A percentile compares a stretch with the other conserved stretches of the same genome.
These are phyloP conservation scores for Onychostruthus taczanowskii DNA, from an alignment of 2,113 vertebrate species.

Conservation along the genomic window DNA sequence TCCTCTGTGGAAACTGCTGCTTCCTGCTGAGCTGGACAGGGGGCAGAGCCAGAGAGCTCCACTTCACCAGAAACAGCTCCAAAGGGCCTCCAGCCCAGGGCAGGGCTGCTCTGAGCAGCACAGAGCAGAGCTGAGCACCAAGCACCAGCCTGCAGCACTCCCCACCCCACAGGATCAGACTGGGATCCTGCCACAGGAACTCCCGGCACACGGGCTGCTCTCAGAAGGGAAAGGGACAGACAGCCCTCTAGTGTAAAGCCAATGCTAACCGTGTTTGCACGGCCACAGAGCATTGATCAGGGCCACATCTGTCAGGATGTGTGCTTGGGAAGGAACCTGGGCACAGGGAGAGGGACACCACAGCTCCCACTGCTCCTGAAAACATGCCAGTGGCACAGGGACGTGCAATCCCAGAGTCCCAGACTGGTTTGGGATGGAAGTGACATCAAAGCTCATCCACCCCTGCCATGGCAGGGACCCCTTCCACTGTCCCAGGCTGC, in stretches of 20 bases:
- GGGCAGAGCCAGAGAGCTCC: not conserved
- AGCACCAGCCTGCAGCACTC: not conserved
- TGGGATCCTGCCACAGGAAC: not conserved
- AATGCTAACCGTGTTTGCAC: not conserved
- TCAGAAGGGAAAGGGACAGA: constrained; percentile 56
- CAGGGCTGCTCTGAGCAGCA: not conserved
- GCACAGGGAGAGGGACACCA: not conserved
- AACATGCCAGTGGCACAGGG: fast-evolving
- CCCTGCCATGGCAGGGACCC: not conserved
- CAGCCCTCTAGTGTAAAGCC: constrained; percentile 69
- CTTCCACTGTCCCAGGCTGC: not conserved
- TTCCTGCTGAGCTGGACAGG: not conserved
- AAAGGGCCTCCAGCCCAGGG: not conserved
- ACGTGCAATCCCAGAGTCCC: not conserved
- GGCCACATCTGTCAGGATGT: fast-evolving
- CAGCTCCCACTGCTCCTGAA: not conserved
- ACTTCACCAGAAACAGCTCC: not conserved
- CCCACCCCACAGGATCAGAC: fast-evolving
- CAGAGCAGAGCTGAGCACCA: not conserved
- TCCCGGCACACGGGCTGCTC: not conserved
- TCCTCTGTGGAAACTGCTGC: not conserved
- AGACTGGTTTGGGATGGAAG: no score
- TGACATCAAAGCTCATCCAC: no score
- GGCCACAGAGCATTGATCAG: not conserved
- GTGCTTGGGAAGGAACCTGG: not conserved